Evolutionary conservation across 2,113 vertebrate genomes (phyloP).

Genomic region (Pholis gunnellus): DNA sequence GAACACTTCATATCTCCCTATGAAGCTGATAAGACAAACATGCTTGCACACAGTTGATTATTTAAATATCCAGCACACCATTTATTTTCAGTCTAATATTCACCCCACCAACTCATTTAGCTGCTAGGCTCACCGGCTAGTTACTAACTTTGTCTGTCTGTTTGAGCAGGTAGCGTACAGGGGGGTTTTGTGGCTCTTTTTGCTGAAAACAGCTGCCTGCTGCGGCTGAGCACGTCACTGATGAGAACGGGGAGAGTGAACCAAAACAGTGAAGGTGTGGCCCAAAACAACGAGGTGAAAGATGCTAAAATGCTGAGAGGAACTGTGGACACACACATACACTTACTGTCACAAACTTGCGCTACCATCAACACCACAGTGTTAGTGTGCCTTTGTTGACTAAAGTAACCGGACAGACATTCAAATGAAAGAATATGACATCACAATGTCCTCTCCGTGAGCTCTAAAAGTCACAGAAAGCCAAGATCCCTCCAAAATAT

Average conservation of each 20-base stretch:
- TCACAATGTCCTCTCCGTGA: conserved; percentile 8
- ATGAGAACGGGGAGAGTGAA: neutral
- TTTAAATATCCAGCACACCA: neutral
- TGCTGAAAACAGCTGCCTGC: neutral
- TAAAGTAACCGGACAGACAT: neutral
- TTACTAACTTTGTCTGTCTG: neutral
- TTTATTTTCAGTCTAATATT: neutral
- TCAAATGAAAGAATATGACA: neutral
- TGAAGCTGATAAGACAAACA: neutral
- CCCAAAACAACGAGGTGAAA: neutral
- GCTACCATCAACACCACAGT: neutral
- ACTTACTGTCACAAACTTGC: neutral
- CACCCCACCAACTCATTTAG: neutral
- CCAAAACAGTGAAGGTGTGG: neutral
- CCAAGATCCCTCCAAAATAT: conserved; percentile 24
- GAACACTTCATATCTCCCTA: neutral
- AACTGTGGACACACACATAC: neutral
- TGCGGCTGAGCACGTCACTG: neutral
- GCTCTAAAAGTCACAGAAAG: neutral
- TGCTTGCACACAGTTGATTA: neutral
- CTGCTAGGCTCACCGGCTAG: neutral
- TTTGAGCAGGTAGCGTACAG: neutral
- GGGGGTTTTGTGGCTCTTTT: neutral
- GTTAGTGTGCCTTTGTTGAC: neutral
- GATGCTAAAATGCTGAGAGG: neutral